phyloP scores from a whole-genome alignment of 2,113 vertebrate genomes.

The Aramus guarauna region DNA sequence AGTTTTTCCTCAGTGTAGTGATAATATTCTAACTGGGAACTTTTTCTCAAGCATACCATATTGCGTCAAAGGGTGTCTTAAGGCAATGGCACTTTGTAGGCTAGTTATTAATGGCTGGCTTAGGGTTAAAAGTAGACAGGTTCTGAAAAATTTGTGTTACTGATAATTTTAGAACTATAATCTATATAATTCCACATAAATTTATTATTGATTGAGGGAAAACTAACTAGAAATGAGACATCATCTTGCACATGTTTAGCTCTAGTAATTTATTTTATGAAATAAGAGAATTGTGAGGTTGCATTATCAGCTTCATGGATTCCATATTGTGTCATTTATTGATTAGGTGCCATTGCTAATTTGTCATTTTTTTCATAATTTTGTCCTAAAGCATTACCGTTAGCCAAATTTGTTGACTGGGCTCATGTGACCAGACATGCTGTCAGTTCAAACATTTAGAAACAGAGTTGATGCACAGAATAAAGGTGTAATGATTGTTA shows the following conservation, averaged over 20 bases:
- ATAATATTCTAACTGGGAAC: background rate
- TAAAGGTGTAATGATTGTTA: conserved; percentile 51
- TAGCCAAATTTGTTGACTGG: conserved; percentile 80
- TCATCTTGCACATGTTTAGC: background rate
- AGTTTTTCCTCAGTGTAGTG: background rate
- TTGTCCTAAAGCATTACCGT: conserved; percentile 81
- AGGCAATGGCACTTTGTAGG: background rate
- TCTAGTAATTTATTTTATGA: conserved; percentile 51
- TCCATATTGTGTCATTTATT: conserved; percentile 89
- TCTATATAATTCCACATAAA: background rate
- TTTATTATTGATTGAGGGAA: background rate
- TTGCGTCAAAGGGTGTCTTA: background rate
- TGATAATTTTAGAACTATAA: background rate
- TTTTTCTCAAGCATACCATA: background rate
- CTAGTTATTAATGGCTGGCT: background rate
- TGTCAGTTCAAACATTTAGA: conserved; percentile 74
- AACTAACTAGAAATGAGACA: background rate
- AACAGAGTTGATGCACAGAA: conserved; percentile 69
- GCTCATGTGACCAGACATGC: conserved; percentile 74
- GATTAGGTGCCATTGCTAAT: conserved; percentile 96
- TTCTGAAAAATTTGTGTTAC: background rate
- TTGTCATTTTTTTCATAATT: conserved; percentile 89
- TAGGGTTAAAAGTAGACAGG: background rate
- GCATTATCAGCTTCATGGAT: conserved; percentile 73
- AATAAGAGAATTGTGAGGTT: conserved; percentile 35